phyloP scores from a whole-genome alignment of 2,888 invertebrate species.

The Athetis lepigone region DNA sequence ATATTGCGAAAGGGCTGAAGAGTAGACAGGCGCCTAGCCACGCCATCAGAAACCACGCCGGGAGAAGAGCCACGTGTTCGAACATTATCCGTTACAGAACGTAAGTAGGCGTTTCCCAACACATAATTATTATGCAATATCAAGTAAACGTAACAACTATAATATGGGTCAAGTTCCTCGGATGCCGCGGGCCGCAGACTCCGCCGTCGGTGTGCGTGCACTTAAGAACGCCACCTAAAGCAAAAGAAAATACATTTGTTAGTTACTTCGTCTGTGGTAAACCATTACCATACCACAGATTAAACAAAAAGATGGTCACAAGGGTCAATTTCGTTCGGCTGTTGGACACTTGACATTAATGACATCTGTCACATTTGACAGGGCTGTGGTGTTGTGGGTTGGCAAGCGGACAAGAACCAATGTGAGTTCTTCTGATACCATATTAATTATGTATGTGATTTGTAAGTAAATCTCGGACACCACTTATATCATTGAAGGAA shows the following conservation, averaged over 20 bases:
- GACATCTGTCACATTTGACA: too few species aligned
- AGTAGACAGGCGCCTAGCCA: conserved; percentile 92
- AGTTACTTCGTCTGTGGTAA: conserved; percentile 13
- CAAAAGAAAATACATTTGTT: conserved; percentile 61
- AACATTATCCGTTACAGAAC: conserved; percentile 77
- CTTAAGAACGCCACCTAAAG: conserved; percentile 88
- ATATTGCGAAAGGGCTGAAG: conserved; percentile 92
- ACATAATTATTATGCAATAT: conserved; percentile 75
- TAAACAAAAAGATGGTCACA: too few species aligned
- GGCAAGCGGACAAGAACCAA: too few species aligned
- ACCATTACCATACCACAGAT: too few species aligned
- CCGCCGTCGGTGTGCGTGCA: conserved; percentile 73
- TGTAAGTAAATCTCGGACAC: too few species aligned
- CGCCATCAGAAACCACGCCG: conserved; percentile 91
- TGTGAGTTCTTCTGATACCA: too few species aligned
- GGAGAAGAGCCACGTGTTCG: conserved; percentile 84
- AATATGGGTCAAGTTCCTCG: conserved; percentile 62
- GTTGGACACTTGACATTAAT: too few species aligned
- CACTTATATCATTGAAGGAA: too few species aligned
- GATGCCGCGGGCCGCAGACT: conserved; percentile 58
- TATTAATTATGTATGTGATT: too few species aligned
- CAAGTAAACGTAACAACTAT: conserved; percentile 65
- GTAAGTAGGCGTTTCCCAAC: conserved; percentile 67
- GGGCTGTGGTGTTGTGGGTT: too few species aligned
- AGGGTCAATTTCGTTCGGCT: too few species aligned